phyloP scores from a whole-genome alignment of 2,113 vertebrate species.

The Zosterops borbonicus region DNA sequence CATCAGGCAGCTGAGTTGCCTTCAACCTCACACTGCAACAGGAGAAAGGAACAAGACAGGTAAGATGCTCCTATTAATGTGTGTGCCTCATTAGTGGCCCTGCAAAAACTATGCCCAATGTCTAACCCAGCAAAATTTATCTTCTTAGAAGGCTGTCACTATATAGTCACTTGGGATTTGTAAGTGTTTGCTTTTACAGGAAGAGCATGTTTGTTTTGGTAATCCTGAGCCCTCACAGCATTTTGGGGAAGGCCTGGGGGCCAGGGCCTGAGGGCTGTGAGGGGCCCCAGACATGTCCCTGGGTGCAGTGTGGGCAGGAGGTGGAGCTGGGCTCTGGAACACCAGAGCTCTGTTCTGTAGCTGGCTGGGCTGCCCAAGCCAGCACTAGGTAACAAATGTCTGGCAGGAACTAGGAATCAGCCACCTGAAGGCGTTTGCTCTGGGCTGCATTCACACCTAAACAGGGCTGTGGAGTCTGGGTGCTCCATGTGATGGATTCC shows the following conservation, averaged over 20 bases:
- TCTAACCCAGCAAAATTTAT: not conserved
- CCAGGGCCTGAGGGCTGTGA: accelerated
- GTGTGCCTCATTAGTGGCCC: accelerated
- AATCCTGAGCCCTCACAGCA: not conserved
- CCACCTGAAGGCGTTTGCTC: accelerated
- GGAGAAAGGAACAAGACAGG: not conserved
- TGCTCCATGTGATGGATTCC: accelerated
- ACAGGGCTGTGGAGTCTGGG: accelerated
- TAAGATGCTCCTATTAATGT: accelerated
- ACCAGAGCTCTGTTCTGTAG: not conserved
- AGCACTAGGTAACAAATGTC: accelerated
- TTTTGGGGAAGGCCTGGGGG: not conserved
- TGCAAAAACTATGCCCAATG: not conserved
- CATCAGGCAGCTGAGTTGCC: not conserved
- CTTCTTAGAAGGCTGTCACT: not conserved
- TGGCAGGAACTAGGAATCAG: not conserved
- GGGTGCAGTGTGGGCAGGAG: no score
- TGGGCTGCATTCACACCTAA: not conserved
- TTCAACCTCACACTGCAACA: not conserved
- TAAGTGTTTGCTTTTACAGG: not conserved
- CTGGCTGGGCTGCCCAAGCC: not conserved
- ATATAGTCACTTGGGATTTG: accelerated
- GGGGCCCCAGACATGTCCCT: accelerated
- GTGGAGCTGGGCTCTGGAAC: not conserved
- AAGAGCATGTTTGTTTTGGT: not conserved